These are phyloP conservation scores for Drosophila infuscata DNA, from an alignment of 2,888 invertebrate genomes.

Conservation along the genomic window DNA sequence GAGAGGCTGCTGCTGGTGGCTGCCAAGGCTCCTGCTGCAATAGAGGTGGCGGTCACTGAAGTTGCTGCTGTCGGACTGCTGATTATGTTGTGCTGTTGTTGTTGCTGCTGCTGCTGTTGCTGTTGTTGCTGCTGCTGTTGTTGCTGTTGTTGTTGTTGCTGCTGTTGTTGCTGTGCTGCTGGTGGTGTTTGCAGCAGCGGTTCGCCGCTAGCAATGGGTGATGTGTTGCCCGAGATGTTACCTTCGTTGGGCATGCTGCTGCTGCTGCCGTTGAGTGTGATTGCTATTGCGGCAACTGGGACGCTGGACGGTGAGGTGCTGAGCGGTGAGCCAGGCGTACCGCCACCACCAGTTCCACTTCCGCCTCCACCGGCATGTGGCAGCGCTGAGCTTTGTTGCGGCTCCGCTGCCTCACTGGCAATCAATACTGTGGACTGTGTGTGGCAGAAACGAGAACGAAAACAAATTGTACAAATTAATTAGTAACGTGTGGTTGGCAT, in stretches of 20 bases:
- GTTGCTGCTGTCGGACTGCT: slow-evolving; percentile 74
- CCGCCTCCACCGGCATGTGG: slow-evolving; percentile 57
- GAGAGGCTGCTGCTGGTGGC: slow-evolving; percentile 76
- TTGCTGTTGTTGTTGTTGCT: slow-evolving; percentile 15
- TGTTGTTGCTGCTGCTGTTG: slow-evolving; percentile 1
- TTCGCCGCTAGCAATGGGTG: slow-evolving; percentile 73
- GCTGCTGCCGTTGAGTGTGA: slow-evolving; percentile 61
- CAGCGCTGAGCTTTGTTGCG: slow-evolving; percentile 75
- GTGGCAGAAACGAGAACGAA: slow-evolving; percentile 36
- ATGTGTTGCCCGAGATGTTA: slow-evolving; percentile 73
- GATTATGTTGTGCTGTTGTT: slow-evolving; percentile 68
- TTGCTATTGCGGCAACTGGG: slow-evolving; percentile 56
- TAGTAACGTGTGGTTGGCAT: slow-evolving; percentile 29
- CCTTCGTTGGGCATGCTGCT: slow-evolving; percentile 57
- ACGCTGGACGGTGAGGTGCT: slow-evolving; percentile 75
- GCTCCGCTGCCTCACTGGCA: slow-evolving; percentile 86
- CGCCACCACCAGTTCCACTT: slow-evolving; percentile 46
- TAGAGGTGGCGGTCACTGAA: slow-evolving; percentile 76
- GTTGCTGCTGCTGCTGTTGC: slow-evolving; percentile 25
- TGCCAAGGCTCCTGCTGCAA: slow-evolving; percentile 78
- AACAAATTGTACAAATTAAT: slow-evolving; percentile 39
- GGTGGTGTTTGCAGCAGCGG: slow-evolving; percentile 72
- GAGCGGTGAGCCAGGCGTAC: slow-evolving; percentile 73
- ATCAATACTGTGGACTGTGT: slow-evolving; percentile 84
- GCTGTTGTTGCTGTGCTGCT: slow-evolving; percentile 38